phyloP scores from a whole-genome alignment of 1,140 invertebrate species.

The Marisa cornuarietis region DNA sequence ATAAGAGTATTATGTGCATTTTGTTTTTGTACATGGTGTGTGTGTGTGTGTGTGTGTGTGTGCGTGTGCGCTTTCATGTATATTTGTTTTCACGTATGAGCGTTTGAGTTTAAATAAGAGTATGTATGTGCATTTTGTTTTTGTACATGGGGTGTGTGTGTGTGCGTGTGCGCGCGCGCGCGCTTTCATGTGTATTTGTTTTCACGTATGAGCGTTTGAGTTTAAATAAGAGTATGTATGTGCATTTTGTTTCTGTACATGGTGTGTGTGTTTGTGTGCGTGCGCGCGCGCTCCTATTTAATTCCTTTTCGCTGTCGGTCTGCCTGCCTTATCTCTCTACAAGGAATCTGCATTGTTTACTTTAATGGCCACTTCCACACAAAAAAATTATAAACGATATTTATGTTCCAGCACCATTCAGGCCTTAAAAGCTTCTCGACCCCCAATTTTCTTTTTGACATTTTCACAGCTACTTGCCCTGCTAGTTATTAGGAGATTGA shows the following conservation, averaged over 20 bases:
- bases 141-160: not conserved
- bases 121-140: not conserved
- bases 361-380: no score
- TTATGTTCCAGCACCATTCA: no score
- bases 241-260: not conserved
- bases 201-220: not conserved
- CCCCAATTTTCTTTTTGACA: no score
- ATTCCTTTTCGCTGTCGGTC: not conserved
- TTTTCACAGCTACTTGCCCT: no score
- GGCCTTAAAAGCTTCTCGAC: no score
- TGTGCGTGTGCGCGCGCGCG: not conserved
- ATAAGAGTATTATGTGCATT: not conserved
- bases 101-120: not conserved
- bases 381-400: no score
- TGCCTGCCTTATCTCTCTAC: not conserved
- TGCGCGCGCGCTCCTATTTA: not conserved
- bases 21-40: no score
- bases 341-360: no score
- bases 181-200: not conserved
- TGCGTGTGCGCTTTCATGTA: no score
- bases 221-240: not conserved
- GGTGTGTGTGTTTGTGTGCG: conserved; percentile 9
- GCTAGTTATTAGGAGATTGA: no score
- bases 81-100: no score
- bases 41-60: not conserved